These are phyloP conservation scores for Heliconius hortense DNA, from an alignment of 2,888 invertebrate species.

Conservation along the genomic window DNA sequence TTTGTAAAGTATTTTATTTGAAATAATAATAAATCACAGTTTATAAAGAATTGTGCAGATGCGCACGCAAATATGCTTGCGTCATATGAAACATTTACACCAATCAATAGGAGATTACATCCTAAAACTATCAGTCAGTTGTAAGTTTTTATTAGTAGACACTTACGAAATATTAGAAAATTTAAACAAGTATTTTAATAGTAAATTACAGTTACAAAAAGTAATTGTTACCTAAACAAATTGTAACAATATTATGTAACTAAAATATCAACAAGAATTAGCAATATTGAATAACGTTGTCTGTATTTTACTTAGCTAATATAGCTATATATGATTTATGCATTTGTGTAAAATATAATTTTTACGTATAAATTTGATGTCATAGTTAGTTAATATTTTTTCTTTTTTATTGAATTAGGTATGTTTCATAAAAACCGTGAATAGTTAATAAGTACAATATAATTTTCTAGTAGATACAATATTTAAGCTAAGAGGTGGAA, in stretches of 20 bases:
- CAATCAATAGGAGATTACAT: slow-evolving; percentile 52
- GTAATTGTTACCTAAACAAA: background rate
- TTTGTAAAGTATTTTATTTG: slow-evolving; percentile 35
- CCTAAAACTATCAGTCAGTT: slow-evolving; percentile 78
- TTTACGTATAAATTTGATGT: background rate
- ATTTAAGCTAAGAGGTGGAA: slow-evolving; percentile 34
- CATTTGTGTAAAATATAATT: background rate
- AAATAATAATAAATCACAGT: slow-evolving; percentile 65
- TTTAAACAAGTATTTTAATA: slow-evolving; percentile 40
- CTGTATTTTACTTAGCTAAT: background rate
- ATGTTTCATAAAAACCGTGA: slow-evolving; percentile 14
- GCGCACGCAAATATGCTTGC: slow-evolving; percentile 51
- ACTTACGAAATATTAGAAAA: slow-evolving; percentile 51
- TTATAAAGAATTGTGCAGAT: slow-evolving; percentile 65
- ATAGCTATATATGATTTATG: background rate
- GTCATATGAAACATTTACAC: slow-evolving; percentile 53
- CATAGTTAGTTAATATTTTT: background rate
- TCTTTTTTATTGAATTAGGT: background rate
- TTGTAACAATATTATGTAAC: background rate
- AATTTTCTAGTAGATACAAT: slow-evolving; percentile 31
- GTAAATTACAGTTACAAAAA: background rate
- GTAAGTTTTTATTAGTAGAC: slow-evolving; percentile 51
- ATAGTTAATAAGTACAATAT: slow-evolving; percentile 33
- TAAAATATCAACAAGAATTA: slow-evolving; percentile 3
- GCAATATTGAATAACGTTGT: background rate